Conservation (phyloP, 2,113 vertebrate genomes). For the Prunella himalayana region DNA sequence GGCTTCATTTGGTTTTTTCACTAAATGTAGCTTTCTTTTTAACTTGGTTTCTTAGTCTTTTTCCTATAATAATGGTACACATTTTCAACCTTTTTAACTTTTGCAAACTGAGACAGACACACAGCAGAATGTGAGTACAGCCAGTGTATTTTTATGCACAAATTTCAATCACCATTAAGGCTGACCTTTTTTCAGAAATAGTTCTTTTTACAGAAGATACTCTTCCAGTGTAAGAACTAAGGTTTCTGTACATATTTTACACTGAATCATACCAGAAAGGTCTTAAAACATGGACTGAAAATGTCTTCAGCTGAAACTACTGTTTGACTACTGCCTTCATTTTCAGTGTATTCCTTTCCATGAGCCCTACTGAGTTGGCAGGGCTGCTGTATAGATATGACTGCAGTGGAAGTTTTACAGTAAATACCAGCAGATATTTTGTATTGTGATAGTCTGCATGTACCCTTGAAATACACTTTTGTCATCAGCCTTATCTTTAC, state of each 20-base stretch:
- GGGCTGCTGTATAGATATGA: not conserved
- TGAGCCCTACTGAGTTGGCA: not conserved
- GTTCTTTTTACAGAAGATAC: not conserved
- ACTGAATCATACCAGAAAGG: not conserved
- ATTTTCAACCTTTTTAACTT: not conserved
- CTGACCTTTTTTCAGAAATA: not conserved
- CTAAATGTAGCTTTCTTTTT: not conserved
- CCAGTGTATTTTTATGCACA: not conserved
- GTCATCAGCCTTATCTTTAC: not conserved
- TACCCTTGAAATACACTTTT: not conserved
- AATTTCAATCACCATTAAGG: not conserved
- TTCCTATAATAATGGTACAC: not conserved
- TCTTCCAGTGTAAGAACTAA: not conserved
- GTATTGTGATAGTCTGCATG: not conserved
- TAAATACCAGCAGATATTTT: not conserved
- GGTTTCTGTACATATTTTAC: not conserved
- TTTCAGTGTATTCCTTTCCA: not conserved
- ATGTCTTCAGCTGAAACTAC: not conserved
- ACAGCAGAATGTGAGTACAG: not conserved
- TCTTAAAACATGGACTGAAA: not conserved
- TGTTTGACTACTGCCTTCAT: not conserved
- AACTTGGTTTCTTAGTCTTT: not conserved
- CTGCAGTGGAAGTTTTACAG: not conserved
- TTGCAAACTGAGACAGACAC: not conserved
- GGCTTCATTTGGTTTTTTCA: not conserved